phyloP scores from a whole-genome alignment of 2,888 invertebrate genomes.

The Theodoxus fluviatilis region DNA sequence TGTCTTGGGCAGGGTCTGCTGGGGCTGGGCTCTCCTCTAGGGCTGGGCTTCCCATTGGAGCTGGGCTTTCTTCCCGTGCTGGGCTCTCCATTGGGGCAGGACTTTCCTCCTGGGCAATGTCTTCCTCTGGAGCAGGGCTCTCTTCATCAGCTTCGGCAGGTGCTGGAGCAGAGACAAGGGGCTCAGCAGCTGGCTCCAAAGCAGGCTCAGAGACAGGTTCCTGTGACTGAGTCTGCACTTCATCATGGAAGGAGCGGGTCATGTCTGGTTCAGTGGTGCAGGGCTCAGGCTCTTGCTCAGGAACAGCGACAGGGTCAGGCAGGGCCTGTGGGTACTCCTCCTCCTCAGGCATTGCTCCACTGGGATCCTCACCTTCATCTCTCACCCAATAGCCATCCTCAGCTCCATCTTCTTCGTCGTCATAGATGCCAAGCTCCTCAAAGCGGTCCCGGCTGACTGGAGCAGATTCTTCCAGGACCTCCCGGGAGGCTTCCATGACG shows the following conservation, averaged over 20 bases:
- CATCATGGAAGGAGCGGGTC: too few relatives aligned
- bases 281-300: too few relatives aligned
- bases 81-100: neutral
- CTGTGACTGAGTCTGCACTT: too few relatives aligned
- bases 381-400: slow-evolving; percentile 26
- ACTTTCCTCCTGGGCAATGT: slow-evolving; percentile 10
- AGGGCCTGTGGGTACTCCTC: slow-evolving; percentile 51
- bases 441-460: slow-evolving; percentile 23
- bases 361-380: too few relatives aligned
- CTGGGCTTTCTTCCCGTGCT: neutral
- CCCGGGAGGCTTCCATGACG: slow-evolving; percentile 15
- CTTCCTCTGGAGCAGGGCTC: slow-evolving; percentile 9
- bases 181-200: too few relatives aligned
- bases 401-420: slow-evolving; percentile 41
- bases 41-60: too few relatives aligned
- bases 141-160: slow-evolving; percentile 22
- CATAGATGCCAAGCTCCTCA: slow-evolving; percentile 49
- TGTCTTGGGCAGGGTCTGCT: slow-evolving; percentile 30
- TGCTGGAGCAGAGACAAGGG: too few relatives aligned
- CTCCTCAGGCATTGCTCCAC: slow-evolving; percentile 41
- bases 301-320: slow-evolving; percentile 50
- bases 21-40: too few relatives aligned
- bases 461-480: slow-evolving; percentile 26
- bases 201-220: too few relatives aligned
- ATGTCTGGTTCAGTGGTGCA: slow-evolving; percentile 15